phyloP scores from a whole-genome alignment of 2,888 invertebrate genomes.

The Masnerella sp. region DNA sequence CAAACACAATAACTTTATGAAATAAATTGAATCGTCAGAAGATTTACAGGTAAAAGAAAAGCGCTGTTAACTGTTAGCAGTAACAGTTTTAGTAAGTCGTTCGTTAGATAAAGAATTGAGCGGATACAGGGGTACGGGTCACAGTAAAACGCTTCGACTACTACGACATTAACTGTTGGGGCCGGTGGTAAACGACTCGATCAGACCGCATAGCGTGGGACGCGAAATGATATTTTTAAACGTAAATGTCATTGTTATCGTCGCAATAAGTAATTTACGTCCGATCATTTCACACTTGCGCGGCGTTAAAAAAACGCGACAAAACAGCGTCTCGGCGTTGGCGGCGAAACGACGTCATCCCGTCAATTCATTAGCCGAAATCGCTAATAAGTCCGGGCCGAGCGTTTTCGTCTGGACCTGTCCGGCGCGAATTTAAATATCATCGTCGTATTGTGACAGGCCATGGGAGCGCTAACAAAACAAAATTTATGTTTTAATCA shows the following conservation, averaged over 20 bases:
- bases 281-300: conserved; percentile 30
- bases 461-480: conserved; percentile 30
- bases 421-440: conserved; percentile 33
- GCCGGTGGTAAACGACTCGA: conserved; percentile 25
- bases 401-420: background rate
- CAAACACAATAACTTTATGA: background rate
- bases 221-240: conserved; percentile 35
- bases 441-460: conserved; percentile 47
- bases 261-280: conserved; percentile 36
- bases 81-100: conserved; percentile 13
- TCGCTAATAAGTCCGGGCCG: conserved; percentile 8
- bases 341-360: background rate
- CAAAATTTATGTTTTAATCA: conserved; percentile 54
- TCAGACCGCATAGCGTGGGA: conserved; percentile 23
- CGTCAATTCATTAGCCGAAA: conserved; percentile 20
- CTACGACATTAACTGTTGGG: conserved; percentile 35
- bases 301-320: conserved; percentile 11
- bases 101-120: conserved; percentile 17
- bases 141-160: conserved; percentile 20
- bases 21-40: background rate
- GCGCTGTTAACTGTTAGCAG: background rate
- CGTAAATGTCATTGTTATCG: conserved; percentile 38
- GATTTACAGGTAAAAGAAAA: background rate
- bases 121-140: conserved; percentile 1
- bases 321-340: no score